phyloP scores from a whole-genome alignment of 1,140 invertebrate species.

The Halictus rubicundus region DNA sequence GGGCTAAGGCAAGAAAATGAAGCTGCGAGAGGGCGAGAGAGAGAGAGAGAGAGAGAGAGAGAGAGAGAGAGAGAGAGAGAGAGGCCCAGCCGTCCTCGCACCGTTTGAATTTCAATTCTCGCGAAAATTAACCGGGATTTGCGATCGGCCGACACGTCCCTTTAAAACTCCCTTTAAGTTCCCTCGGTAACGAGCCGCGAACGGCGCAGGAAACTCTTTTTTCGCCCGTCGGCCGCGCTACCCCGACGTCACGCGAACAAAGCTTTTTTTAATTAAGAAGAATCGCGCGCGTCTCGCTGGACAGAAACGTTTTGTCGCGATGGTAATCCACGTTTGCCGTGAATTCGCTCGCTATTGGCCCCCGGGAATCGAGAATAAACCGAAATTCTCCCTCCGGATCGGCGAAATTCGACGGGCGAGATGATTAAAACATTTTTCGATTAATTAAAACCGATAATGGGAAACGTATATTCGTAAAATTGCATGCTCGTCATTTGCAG shows the following conservation, averaged over 20 bases:
- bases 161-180: constrained; percentile 34
- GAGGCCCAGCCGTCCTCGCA: too few species aligned
- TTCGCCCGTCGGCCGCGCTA: background rate
- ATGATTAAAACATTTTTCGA: too few species aligned
- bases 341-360: too few species aligned
- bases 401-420: too few species aligned
- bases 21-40: constrained; percentile 37
- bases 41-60: too few species aligned
- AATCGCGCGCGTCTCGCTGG: constrained; percentile 12
- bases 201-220: background rate
- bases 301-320: constrained; percentile 10
- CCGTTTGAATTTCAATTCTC: constrained; percentile 71
- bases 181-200: constrained; percentile 28
- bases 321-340: background rate
- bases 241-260: constrained; percentile 2
- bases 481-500: too few species aligned
- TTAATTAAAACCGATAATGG: too few species aligned
- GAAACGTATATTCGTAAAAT: too few species aligned
- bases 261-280: constrained; percentile 42
- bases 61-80: too few species aligned
- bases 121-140: constrained; percentile 35
- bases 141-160: constrained; percentile 23
- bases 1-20: background rate
- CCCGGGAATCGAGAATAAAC: too few species aligned
- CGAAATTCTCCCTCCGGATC: too few species aligned